phyloP scores from a whole-genome alignment of 1,140 invertebrate genomes.

The Bombus waltoni region DNA sequence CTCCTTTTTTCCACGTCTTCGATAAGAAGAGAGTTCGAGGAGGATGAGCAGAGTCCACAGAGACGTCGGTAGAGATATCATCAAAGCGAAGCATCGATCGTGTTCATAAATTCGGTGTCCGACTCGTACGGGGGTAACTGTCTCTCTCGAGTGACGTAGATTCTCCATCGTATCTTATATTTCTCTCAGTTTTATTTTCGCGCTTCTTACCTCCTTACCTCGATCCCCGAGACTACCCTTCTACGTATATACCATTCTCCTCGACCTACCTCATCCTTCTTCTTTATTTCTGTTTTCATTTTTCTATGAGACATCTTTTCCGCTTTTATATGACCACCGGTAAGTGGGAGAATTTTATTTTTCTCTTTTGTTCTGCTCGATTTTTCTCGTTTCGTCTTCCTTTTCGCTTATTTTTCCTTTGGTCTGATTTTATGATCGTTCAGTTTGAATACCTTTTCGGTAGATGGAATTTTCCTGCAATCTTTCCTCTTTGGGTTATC shows the following conservation, averaged over 20 bases:
- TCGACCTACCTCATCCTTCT: neutral
- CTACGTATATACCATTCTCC: neutral
- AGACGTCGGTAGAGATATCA: conserved; percentile 69
- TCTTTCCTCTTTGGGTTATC: no score
- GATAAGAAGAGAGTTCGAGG: conserved; percentile 42
- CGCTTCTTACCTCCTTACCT: conserved; percentile 10
- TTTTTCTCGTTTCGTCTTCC: neutral
- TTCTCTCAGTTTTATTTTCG: conserved; percentile 19
- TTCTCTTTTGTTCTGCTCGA: neutral
- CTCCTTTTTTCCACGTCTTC: neutral
- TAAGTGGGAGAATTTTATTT: neutral
- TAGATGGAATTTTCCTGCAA: neutral
- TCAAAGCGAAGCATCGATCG: conserved; percentile 65
- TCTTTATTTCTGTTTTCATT: neutral
- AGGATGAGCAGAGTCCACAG: conserved; percentile 34
- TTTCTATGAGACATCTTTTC: neutral
- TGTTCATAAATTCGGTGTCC: conserved; percentile 68
- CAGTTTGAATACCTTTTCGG: neutral
- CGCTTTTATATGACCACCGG: neutral
- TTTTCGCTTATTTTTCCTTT: neutral
- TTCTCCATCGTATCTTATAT: conserved; percentile 50
- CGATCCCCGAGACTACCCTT: neutral
- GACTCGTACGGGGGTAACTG: conserved; percentile 42
- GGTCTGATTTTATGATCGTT: neutral
- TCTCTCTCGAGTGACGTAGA: conserved; percentile 44